Percentiles rank a stretch among this genome's conserved stretches.
Conservation (phyloP, 92 coral and sea anemone genomes). For the Heliopora coerulea region DNA sequence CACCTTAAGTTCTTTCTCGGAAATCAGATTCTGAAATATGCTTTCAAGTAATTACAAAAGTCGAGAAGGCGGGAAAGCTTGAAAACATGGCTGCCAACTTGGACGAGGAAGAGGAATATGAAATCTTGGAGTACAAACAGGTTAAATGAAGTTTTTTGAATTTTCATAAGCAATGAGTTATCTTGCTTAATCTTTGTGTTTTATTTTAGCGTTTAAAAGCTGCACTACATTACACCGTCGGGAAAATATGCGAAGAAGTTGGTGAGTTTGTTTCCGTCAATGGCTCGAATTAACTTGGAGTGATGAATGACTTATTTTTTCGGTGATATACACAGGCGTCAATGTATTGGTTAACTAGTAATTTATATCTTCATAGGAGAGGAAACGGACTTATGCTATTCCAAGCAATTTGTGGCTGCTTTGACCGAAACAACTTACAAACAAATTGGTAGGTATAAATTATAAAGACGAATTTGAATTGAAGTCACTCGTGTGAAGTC, state of each 20-base stretch:
- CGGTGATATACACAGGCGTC: too few species aligned
- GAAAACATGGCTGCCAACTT: slow-evolving; percentile 2
- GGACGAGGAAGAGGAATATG: slow-evolving; percentile 62
- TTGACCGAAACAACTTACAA: slow-evolving; percentile 83
- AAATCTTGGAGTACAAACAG: slow-evolving; percentile 79
- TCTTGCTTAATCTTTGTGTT: not conserved
- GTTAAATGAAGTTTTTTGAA: slow-evolving; percentile 34
- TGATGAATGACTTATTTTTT: too few species aligned
- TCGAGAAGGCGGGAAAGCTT: not conserved
- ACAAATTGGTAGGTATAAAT: slow-evolving; percentile 71
- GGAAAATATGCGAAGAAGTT: slow-evolving; percentile 82
- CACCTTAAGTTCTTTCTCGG: not conserved
- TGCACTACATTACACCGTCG: slow-evolving; percentile 91
- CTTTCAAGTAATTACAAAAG: too few species aligned
- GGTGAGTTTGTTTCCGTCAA: slow-evolving; percentile 43
- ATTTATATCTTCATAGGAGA: slow-evolving; percentile 56
- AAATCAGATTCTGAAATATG: not conserved
- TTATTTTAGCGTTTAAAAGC: slow-evolving; percentile 80
- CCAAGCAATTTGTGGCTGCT: slow-evolving; percentile 91
- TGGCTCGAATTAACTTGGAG: too few species aligned
- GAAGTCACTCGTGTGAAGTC: too few species aligned
- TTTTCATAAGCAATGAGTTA: not conserved
- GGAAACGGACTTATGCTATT: slow-evolving; percentile 67
- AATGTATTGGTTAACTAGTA: too few species aligned
- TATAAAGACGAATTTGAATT: not conserved